phyloP scores from a whole-genome alignment of 2,113 vertebrate genomes.

The Gobiocypris rarus region DNA sequence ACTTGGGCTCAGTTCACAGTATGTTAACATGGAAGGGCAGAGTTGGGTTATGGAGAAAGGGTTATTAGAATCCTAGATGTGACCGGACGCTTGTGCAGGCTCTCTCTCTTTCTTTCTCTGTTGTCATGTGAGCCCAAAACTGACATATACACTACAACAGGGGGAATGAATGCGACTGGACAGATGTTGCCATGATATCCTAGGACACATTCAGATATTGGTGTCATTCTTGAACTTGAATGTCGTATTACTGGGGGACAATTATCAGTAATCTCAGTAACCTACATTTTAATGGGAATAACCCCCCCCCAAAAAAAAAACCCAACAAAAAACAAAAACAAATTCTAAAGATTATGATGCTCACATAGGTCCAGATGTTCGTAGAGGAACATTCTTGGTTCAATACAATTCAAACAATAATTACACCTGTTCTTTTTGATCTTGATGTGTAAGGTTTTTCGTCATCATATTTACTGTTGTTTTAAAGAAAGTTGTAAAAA shows the following conservation, averaged over 20 bases:
- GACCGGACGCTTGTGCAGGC: conserved; percentile 73
- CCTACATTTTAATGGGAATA: neutral
- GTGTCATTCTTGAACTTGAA: neutral
- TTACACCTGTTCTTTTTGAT: neutral
- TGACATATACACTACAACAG: neutral
- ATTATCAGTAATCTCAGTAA: neutral
- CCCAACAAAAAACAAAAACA: too few relatives aligned
- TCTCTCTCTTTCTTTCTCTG: conserved; percentile 46
- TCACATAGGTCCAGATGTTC: neutral
- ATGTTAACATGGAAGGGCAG: conserved; percentile 98
- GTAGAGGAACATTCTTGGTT: neutral
- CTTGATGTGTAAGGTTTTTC: neutral
- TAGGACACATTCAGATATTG: neutral
- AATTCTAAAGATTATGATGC: too few relatives aligned
- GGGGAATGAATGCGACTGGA: neutral
- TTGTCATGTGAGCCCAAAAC: neutral
- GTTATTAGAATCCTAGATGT: conserved; percentile 82
- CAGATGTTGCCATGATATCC: neutral
- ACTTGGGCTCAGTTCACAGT: conserved; percentile 98
- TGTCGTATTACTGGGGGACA: neutral
- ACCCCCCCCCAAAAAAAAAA: too few relatives aligned
- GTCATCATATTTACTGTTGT: neutral
- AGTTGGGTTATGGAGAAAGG: conserved; percentile 90
- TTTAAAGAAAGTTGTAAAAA: neutral
- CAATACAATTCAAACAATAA: neutral